Evolutionary conservation across 2,113 vertebrate species (phyloP).

Genomic region (Grammomys dolichurus): DNA sequence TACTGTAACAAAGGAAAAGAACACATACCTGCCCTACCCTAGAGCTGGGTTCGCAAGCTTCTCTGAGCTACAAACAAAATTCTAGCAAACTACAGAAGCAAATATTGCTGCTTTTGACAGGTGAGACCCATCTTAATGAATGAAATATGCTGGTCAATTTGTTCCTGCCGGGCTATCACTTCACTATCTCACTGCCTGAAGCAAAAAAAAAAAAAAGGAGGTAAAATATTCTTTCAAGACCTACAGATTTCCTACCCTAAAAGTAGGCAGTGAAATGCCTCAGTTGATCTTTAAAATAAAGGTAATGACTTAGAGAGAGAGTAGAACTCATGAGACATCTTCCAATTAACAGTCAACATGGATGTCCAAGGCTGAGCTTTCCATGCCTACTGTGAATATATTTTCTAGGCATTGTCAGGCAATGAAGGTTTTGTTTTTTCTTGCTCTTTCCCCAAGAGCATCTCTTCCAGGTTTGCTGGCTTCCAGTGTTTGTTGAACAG

Average conservation of each 20-base stretch:
- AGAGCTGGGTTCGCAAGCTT: neutral
- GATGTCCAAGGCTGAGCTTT: neutral
- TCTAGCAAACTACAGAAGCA: neutral
- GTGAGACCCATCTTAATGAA: constrained; percentile 3
- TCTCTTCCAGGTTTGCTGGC: neutral
- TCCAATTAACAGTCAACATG: neutral
- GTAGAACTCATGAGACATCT: neutral
- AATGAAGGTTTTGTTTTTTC: neutral
- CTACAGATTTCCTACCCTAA: constrained; percentile 26
- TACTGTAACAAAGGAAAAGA: constrained; percentile 25
- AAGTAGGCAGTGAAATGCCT: constrained; percentile 3
- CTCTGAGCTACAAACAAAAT: constrained; percentile 49
- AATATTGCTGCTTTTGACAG: constrained; percentile 44
- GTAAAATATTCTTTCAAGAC: constrained; percentile 35
- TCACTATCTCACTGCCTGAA: neutral
- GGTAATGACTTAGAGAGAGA: neutral
- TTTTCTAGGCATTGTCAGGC: constrained; percentile 49
- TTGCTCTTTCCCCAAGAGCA: neutral
- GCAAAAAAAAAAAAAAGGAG: neutral
- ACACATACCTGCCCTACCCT: neutral
- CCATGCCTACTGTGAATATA: neutral
- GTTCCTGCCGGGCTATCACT: constrained; percentile 39
- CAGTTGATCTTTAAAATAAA: constrained; percentile 32
- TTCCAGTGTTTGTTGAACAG: neutral
- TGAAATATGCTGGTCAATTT: neutral